phyloP scores from a whole-genome alignment of 2,113 vertebrate genomes.

The Pantherophis guttatus region DNA sequence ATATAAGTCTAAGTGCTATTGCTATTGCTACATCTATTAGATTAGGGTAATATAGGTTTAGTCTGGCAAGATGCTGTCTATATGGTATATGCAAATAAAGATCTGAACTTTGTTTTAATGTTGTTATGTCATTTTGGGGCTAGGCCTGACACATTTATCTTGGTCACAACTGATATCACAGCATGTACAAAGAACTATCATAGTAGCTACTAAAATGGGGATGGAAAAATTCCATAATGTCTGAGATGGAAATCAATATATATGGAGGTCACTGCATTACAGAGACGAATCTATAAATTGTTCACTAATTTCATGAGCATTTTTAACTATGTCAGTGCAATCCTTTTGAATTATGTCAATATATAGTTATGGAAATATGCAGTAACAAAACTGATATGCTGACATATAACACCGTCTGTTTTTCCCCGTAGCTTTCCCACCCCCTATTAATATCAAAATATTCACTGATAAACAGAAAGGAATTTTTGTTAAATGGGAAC shows the following conservation, averaged over 20 bases:
- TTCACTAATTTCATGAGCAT: background rate
- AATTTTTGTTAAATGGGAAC: slow-evolving; percentile 47
- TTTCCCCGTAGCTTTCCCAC: slow-evolving; percentile 39
- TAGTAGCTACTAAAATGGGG: background rate
- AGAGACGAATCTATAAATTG: background rate
- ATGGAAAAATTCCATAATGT: background rate
- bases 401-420: background rate
- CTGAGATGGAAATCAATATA: background rate
- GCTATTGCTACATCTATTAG: background rate
- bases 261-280: background rate
- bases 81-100: background rate
- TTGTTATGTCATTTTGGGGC: background rate
- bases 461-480: background rate
- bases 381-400: background rate
- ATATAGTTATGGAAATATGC: background rate
- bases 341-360: background rate
- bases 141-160: background rate
- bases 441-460: background rate
- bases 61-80: background rate
- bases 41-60: background rate
- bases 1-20: too few species aligned
- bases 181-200: background rate
- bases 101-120: background rate
- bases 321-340: background rate
- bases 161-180: background rate